Conservation (phyloP, 2,888 invertebrate species). For the Ramazzottius varieornatus region DNA sequence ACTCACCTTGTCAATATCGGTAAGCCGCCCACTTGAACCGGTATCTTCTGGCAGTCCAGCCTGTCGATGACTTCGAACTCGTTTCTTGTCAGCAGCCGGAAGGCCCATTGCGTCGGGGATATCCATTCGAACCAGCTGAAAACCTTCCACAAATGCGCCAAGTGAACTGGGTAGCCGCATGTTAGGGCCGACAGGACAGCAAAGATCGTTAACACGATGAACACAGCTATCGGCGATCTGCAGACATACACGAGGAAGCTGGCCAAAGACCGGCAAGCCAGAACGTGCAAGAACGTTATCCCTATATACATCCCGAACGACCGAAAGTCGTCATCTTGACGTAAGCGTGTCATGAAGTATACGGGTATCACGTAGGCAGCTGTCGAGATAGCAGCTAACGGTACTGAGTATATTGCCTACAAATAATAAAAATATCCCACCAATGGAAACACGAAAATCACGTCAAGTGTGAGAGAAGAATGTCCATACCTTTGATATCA, state of each 20-base stretch:
- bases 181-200: not conserved
- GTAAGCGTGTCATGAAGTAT: constrained; percentile 20
- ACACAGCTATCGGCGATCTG: not conserved
- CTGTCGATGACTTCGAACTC: not conserved
- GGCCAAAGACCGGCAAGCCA: not conserved
- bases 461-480: no score
- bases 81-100: not conserved
- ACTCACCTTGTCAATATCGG: not conserved
- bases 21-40: not conserved
- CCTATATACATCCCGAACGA: not conserved
- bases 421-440: not conserved
- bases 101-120: not conserved
- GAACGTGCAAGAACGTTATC: not conserved
- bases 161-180: not conserved
- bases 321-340: constrained; percentile 10
- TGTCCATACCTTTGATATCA: not conserved
- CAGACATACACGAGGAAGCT: not conserved
- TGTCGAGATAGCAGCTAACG: constrained; percentile 51
- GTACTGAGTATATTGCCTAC: constrained; percentile 21
- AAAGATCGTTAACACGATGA: not conserved
- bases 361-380: constrained; percentile 59
- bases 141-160: not conserved
- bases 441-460: no score
- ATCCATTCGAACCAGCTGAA: constrained; percentile 2
- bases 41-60: not conserved